These are phyloP conservation scores for Periophthalmus magnuspinnatus DNA, from an alignment of 2,797 vertebrate species.

Conservation along the genomic window DNA sequence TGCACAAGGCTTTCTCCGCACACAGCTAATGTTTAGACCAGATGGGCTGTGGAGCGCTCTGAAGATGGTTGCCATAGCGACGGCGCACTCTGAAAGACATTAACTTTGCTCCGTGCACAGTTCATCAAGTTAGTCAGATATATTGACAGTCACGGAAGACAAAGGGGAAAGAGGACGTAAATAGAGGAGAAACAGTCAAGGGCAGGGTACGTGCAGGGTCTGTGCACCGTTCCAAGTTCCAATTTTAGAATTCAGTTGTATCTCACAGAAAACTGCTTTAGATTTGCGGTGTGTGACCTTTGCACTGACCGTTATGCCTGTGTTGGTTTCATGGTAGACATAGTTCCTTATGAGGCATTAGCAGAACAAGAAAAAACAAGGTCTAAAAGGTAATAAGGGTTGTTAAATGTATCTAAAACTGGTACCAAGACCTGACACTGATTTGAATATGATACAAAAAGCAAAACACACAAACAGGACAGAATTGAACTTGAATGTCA, in stretches of 20 bases:
- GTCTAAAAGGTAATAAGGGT: slow-evolving; percentile 10
- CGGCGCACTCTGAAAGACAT: slow-evolving; percentile 79
- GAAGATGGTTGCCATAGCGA: slow-evolving; percentile 86
- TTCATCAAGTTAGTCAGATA: slow-evolving; percentile 81
- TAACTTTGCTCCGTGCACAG: slow-evolving; percentile 77
- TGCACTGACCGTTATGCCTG: slow-evolving; percentile 19
- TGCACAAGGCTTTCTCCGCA: slow-evolving; percentile 71
- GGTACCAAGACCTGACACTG: no score
- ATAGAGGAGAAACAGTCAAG: slow-evolving; percentile 24
- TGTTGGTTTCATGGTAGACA: neutral
- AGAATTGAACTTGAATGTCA: no score
- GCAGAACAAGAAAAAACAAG: slow-evolving; percentile 39
- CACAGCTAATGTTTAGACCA: slow-evolving; percentile 88
- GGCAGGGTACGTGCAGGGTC: slow-evolving; percentile 41
- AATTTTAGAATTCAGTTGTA: slow-evolving; percentile 55
- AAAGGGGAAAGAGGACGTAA: slow-evolving; percentile 42
- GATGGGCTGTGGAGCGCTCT: slow-evolving; percentile 82
- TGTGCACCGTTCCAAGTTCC: slow-evolving; percentile 54
- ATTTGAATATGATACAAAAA: no score
- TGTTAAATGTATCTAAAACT: no score
- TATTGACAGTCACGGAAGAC: slow-evolving; percentile 73
- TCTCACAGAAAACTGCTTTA: slow-evolving; percentile 46
- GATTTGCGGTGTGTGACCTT: slow-evolving; percentile 39
- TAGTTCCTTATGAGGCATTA: slow-evolving; percentile 19
- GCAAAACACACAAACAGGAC: neutral